Percentiles rank a stretch among this genome's conserved stretches.
phyloP scores from a whole-genome alignment of 30 jellyfish, hydroid and myxozoan species.

The Cassiopea xamachana region DNA sequence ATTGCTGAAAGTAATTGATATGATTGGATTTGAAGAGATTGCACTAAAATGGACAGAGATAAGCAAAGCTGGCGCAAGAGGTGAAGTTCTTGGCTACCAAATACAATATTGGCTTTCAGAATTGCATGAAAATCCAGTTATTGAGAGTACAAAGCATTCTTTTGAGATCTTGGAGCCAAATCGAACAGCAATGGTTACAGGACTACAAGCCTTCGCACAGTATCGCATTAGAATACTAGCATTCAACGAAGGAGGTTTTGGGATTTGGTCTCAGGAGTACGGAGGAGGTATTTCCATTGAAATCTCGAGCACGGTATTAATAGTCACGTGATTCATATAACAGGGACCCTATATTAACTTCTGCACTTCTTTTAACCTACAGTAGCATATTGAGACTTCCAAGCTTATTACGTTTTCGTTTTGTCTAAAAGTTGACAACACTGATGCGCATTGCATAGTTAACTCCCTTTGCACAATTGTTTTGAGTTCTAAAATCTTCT shows the following conservation, averaged over 20 bases:
- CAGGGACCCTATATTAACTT: too few species aligned
- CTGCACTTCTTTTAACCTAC: too few species aligned
- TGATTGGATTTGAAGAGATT: constrained; percentile 28
- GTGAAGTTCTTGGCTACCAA: constrained; percentile 62
- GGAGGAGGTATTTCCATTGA: constrained; percentile 23
- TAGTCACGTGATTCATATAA: too few species aligned
- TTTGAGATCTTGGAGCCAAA: constrained; percentile 46
- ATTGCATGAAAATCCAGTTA: constrained; percentile 20
- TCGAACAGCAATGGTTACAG: constrained; percentile 15
- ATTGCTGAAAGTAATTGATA: constrained; percentile 24
- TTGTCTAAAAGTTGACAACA: too few species aligned
- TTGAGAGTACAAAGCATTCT: not conserved
- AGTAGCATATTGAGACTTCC: too few species aligned
- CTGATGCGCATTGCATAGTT: not conserved
- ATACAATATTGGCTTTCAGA: constrained; percentile 38
- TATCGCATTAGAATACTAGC: constrained; percentile 48
- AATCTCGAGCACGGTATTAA: too few species aligned
- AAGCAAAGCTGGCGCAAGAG: constrained; percentile 34
- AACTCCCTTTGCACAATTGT: not conserved
- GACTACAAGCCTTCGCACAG: constrained; percentile 28
- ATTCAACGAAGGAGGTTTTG: constrained; percentile 60
- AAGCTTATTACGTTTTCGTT: not conserved
- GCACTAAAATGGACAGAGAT: constrained; percentile 34
- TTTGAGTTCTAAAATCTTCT: too few species aligned
- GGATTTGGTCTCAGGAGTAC: constrained; percentile 20